phyloP scores from a whole-genome alignment of 2,888 invertebrate genomes.

The Zaprionus bogoriensis region DNA sequence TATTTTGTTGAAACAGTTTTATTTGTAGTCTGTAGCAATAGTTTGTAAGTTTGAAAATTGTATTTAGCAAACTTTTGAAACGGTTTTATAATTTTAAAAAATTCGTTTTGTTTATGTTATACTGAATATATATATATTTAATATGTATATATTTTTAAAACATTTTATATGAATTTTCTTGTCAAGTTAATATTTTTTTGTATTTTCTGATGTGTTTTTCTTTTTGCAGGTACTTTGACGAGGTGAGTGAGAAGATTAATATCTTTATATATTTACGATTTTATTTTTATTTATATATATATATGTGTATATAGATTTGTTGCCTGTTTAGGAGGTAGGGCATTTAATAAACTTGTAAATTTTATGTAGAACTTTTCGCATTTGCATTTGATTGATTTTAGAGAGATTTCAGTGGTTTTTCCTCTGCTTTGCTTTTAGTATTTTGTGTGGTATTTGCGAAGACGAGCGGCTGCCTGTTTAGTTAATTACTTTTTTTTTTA shows the following conservation, averaged over 20 bases:
- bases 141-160: not conserved
- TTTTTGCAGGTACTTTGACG: conserved; percentile 73
- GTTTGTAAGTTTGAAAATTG: not conserved
- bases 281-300: conserved; percentile 17
- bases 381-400: conserved; percentile 17
- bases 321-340: conserved; percentile 33
- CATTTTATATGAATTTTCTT: conserved; percentile 6
- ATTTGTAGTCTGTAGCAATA: not conserved
- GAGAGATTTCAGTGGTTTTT: conserved; percentile 19
- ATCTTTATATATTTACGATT: conserved; percentile 10
- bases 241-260: conserved; percentile 61
- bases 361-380: conserved; percentile 22
- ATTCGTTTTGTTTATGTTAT: conserved; percentile 21
- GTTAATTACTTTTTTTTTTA: conserved; percentile 2
- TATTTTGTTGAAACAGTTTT: not conserved
- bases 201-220: conserved; percentile 15
- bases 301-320: conserved; percentile 27
- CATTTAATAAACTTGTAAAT: conserved; percentile 13
- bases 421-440: conserved; percentile 9
- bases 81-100: conserved; percentile 6
- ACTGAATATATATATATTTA: not conserved
- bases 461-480: not conserved
- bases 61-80: not conserved
- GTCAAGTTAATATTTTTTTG: conserved; percentile 4
- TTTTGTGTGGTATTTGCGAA: not conserved